Conservation (phyloP, 53 echinoderm and acorn worm species). For the Echinarachnius parma region DNA sequence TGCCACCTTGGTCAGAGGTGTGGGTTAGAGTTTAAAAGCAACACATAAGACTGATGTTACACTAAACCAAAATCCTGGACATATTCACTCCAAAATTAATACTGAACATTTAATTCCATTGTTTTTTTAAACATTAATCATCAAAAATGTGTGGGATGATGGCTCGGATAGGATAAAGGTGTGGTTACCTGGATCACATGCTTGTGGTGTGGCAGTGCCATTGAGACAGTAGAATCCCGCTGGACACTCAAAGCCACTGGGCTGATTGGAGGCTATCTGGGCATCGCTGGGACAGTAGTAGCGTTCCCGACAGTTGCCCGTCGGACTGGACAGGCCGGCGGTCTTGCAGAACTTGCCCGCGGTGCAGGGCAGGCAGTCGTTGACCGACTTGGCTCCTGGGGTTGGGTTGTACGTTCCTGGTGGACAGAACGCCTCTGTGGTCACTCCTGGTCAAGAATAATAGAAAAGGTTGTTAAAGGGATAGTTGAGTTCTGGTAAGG, state of each 20-base stretch:
- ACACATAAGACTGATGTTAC: too few relatives aligned
- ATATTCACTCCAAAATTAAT: too few relatives aligned
- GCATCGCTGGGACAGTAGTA: constrained; percentile 93
- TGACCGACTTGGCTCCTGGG: constrained; percentile 54
- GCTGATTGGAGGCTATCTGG: constrained; percentile 55
- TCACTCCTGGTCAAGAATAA: too few relatives aligned
- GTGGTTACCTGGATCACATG: constrained; percentile 94
- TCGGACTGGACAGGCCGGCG: constrained; percentile 63
- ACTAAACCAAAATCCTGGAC: too few relatives aligned
- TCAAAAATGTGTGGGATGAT: too few relatives aligned
- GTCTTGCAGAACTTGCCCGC: constrained; percentile 79
- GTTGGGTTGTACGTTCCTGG: constrained; percentile 86
- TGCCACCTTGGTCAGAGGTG: too few relatives aligned
- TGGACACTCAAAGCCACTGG: constrained; percentile 70
- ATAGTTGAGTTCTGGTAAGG: too few relatives aligned
- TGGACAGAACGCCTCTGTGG: constrained; percentile 73
- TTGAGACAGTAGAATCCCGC: constrained; percentile 76
- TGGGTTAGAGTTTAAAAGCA: too few relatives aligned
- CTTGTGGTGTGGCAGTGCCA: constrained; percentile 66
- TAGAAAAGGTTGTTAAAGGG: too few relatives aligned
- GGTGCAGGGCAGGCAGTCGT: constrained; percentile 71
- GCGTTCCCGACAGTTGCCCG: constrained; percentile 65
- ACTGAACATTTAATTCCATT: too few relatives aligned
- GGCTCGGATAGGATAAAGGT: too few relatives aligned
- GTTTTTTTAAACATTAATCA: too few relatives aligned